These are phyloP conservation scores for Cremastinae sp. DNA, from an alignment of 2,888 invertebrate genomes.

Conservation along the genomic window DNA sequence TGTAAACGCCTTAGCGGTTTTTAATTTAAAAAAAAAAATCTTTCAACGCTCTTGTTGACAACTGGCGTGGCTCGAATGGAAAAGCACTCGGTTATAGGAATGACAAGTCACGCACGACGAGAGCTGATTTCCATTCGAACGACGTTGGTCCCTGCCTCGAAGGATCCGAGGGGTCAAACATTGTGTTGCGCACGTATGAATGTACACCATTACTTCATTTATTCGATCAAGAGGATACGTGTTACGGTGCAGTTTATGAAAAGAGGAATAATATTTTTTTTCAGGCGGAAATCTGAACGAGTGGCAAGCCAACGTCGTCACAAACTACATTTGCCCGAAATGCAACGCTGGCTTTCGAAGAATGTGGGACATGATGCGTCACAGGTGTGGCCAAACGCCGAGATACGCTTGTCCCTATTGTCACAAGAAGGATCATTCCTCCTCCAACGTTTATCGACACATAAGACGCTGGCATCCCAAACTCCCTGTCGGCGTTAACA, in stretches of 20 bases:
- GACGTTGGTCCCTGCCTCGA: too few relatives aligned
- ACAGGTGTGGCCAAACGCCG: conserved; percentile 79
- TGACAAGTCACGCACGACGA: too few relatives aligned
- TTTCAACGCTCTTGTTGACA: too few relatives aligned
- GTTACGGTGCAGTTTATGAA: conserved; percentile 17
- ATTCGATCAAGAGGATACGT: background rate
- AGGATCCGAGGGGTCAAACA: too few relatives aligned
- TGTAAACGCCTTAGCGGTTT: background rate
- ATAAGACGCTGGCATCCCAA: conserved; percentile 78
- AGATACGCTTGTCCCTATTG: conserved; percentile 80
- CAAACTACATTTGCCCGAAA: conserved; percentile 74
- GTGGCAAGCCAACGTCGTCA: conserved; percentile 53
- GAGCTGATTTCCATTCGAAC: too few relatives aligned
- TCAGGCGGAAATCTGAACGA: conserved; percentile 72
- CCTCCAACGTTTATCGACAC: conserved; percentile 78
- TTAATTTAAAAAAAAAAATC: background rate
- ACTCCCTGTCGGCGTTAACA: conserved; percentile 73
- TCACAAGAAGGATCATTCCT: conserved; percentile 78
- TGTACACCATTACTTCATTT: background rate
- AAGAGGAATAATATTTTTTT: conserved; percentile 36
- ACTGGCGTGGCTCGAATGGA: too few relatives aligned
- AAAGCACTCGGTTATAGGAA: too few relatives aligned
- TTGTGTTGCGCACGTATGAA: too few relatives aligned
- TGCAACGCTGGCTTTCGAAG: conserved; percentile 77
- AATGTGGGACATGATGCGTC: conserved; percentile 77